Percentiles rank a stretch among this genome's conserved stretches.
These are phyloP conservation scores for Aramus guarauna DNA, from an alignment of 2,113 vertebrate genomes.

Conservation along the genomic window DNA sequence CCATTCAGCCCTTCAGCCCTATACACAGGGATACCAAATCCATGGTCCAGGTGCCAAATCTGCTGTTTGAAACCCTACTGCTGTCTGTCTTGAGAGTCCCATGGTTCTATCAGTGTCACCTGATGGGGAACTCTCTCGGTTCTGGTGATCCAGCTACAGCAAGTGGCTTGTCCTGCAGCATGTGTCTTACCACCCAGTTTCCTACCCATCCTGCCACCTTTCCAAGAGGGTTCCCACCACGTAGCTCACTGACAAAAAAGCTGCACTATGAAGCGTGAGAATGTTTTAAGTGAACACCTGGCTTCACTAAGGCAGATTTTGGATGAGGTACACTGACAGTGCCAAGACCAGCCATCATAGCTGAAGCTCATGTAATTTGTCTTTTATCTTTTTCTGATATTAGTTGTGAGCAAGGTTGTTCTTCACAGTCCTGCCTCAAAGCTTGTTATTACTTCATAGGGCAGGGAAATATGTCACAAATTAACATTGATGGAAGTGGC, in stretches of 20 bases:
- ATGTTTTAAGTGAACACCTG: neutral
- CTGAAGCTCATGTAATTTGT: neutral
- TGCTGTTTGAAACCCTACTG: neutral
- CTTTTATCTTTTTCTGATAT: neutral
- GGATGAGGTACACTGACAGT: fast-evolving
- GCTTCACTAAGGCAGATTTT: neutral
- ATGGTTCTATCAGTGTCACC: neutral
- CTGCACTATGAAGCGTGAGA: neutral
- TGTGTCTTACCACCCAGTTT: neutral
- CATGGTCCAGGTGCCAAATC: neutral
- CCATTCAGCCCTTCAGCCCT: neutral
- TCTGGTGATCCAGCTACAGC: neutral
- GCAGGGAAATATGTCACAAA: neutral
- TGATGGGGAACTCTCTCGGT: neutral
- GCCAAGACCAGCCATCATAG: neutral
- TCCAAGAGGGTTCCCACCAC: neutral
- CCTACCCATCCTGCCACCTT: neutral
- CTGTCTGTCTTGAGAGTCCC: neutral
- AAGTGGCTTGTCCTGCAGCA: neutral
- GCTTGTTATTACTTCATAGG: neutral
- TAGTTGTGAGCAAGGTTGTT: neutral
- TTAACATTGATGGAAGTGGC: neutral
- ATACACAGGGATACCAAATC: neutral
- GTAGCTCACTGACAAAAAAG: neutral
- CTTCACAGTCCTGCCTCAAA: neutral